Evolutionary conservation across 2,797 vertebrate species (phyloP).

Genomic region (Ispidina lecontei): DNA sequence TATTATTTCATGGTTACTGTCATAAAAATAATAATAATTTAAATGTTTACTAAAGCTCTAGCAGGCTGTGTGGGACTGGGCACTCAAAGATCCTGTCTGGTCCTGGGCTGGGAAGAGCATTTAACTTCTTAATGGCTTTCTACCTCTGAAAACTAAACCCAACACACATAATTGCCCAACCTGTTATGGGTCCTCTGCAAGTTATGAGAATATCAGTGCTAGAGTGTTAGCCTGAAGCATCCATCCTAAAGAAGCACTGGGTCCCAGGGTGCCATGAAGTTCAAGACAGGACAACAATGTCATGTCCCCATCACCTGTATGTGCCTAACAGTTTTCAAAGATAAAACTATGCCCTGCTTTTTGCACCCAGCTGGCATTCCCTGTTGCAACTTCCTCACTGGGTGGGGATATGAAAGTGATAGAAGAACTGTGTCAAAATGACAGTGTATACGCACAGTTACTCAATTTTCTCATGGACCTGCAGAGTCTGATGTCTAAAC

Average conservation of each 20-base stretch:
- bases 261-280: not conserved
- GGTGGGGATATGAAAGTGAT: not conserved
- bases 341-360: not conserved
- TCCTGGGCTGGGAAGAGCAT: not conserved
- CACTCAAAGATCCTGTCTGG: not conserved
- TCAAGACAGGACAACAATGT: not conserved
- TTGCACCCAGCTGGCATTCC: accelerated
- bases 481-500: not conserved
- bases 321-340: not conserved
- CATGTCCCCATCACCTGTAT: accelerated
- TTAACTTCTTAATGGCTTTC: not conserved
- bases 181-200: not conserved
- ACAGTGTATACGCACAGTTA: not conserved
- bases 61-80: too few relatives aligned
- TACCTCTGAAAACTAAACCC: not conserved
- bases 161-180: not conserved
- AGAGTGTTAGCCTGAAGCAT: not conserved
- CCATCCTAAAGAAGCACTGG: not conserved
- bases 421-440: not conserved
- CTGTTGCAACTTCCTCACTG: not conserved
- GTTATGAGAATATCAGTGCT: not conserved
- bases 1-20: not conserved
- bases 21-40: not conserved
- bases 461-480: not conserved
- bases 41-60: not conserved